Conservation (phyloP, 2,888 invertebrate genomes). For the Napeogenes sylphis region DNA sequence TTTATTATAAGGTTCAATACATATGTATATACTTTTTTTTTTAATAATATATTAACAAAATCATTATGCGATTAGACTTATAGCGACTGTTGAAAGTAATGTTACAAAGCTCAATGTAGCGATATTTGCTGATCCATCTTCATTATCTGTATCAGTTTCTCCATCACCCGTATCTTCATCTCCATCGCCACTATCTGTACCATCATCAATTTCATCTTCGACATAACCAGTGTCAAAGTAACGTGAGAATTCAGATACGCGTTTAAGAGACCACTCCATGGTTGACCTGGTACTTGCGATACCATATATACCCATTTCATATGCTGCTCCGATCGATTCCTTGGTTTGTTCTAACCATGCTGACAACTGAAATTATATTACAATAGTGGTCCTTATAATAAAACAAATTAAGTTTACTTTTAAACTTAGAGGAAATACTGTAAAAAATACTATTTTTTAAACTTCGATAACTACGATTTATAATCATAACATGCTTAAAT, state of each 20-base stretch:
- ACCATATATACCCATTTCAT: slow-evolving; percentile 43
- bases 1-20: too few relatives aligned
- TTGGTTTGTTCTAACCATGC: slow-evolving; percentile 50
- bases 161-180: slow-evolving; percentile 18
- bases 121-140: slow-evolving; percentile 42
- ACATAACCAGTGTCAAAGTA: slow-evolving; percentile 60
- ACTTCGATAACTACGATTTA: background rate
- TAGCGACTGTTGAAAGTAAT: slow-evolving; percentile 44
- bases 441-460: too few relatives aligned
- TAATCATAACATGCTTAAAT: too few relatives aligned
- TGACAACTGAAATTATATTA: slow-evolving; percentile 43
- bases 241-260: slow-evolving; percentile 45
- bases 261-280: slow-evolving; percentile 47
- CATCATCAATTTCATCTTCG: slow-evolving; percentile 42
- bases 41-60: too few relatives aligned
- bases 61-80: slow-evolving; percentile 39
- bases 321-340: slow-evolving; percentile 43
- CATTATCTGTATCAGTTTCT: slow-evolving; percentile 5
- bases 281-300: slow-evolving; percentile 45
- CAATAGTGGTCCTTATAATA: too few relatives aligned
- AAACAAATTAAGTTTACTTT: too few relatives aligned
- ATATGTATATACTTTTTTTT: background rate
- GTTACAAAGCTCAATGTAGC: slow-evolving; percentile 49
- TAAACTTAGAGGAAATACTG: too few relatives aligned
- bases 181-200: slow-evolving; percentile 24